These are phyloP conservation scores for Gavialis gangeticus DNA, from an alignment of 2,113 vertebrate genomes.

Conservation along the genomic window DNA sequence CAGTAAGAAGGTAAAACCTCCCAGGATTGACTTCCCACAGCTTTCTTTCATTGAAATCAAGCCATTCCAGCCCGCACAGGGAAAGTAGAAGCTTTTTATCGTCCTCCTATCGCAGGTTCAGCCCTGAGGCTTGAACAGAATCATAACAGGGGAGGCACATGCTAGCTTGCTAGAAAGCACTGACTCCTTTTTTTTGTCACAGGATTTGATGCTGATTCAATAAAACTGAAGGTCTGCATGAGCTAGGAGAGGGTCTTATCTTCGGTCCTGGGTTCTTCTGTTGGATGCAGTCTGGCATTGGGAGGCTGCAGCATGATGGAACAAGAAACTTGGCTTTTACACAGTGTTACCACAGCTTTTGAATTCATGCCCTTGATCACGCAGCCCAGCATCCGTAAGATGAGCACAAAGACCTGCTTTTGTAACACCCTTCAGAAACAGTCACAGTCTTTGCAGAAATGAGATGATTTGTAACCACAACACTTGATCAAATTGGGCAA, in stretches of 20 bases:
- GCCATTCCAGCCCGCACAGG: rapidly evolving
- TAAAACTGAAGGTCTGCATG: background rate
- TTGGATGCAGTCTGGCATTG: conserved; percentile 42
- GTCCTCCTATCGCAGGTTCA: background rate
- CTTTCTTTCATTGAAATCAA: background rate
- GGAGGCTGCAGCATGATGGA: background rate
- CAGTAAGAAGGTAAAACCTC: background rate
- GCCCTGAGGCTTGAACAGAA: background rate
- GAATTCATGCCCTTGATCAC: background rate
- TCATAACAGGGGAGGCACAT: background rate
- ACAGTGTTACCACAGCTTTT: rapidly evolving
- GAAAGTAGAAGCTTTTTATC: background rate
- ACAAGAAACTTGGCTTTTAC: background rate
- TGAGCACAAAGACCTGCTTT: background rate
- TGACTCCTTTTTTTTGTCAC: background rate
- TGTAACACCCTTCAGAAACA: background rate
- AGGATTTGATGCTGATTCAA: conserved; percentile 60
- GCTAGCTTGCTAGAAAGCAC: rapidly evolving
- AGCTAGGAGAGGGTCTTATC: conserved; percentile 41
- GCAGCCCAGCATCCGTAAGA: background rate
- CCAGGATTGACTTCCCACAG: background rate
- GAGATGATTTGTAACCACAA: background rate
- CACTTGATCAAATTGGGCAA: background rate
- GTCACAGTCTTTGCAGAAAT: rapidly evolving
- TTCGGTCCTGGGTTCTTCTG: background rate